Percentiles rank a stretch among this genome's conserved stretches.
Evolutionary conservation across 2,113 vertebrate genomes (phyloP).

Genomic region (Bufo gargarizans): DNA sequence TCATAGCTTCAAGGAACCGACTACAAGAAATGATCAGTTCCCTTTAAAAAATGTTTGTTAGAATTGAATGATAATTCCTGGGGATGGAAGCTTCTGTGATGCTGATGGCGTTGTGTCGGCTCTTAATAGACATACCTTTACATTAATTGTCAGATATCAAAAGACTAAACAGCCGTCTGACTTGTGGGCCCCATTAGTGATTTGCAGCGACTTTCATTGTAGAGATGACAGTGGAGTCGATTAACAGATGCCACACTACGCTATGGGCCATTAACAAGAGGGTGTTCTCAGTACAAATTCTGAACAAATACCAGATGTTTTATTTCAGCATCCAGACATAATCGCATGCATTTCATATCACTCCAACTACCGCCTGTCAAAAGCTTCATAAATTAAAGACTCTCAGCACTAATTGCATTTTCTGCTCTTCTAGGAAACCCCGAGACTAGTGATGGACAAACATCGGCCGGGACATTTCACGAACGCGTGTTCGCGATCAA

Average conservation of each 20-base stretch:
- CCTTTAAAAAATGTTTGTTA: conserved; percentile 27
- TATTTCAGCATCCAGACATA: conserved; percentile 65
- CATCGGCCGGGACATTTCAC: no score
- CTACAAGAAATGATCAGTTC: conserved; percentile 11
- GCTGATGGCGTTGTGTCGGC: not conserved
- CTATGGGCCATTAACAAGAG: conserved; percentile 70
- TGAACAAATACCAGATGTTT: conserved; percentile 74
- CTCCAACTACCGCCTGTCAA: conserved; percentile 65
- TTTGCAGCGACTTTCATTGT: conserved; percentile 68
- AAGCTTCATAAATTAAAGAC: conserved; percentile 64
- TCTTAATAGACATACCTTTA: conserved; percentile 65
- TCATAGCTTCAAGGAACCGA: conserved; percentile 27
- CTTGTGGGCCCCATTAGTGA: conserved; percentile 64
- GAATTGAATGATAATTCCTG: not conserved
- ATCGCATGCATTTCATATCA: conserved; percentile 62
- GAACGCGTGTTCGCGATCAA: no score
- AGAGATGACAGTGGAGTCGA: conserved; percentile 66
- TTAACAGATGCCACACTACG: conserved; percentile 71
- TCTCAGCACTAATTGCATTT: conserved; percentile 53
- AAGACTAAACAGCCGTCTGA: conserved; percentile 61
- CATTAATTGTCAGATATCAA: conserved; percentile 65
- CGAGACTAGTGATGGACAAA: no score
- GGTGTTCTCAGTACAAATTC: conserved; percentile 65
- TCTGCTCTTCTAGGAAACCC: conserved; percentile 44
- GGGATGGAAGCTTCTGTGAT: not conserved